phyloP scores from a whole-genome alignment of 2,797 vertebrate genomes.

The Pseudochirops corinnae region DNA sequence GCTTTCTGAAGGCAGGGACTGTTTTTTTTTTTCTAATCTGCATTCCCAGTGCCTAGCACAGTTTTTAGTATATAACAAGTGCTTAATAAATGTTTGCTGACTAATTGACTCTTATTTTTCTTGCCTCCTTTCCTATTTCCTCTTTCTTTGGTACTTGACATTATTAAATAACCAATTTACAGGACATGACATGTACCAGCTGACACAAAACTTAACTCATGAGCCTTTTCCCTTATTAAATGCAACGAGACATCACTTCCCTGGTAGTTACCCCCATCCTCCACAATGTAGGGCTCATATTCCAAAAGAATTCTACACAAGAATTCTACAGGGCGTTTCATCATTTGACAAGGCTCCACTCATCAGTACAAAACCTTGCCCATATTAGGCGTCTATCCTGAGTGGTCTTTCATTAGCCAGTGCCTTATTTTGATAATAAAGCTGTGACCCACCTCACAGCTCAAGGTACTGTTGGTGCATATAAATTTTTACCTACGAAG shows the following conservation, averaged over 20 bases:
- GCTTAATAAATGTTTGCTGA: neutral
- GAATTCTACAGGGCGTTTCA: neutral
- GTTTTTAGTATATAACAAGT: neutral
- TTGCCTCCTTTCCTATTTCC: neutral
- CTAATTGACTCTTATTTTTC: neutral
- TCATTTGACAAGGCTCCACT: neutral
- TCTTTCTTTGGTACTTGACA: neutral
- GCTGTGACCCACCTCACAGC: neutral
- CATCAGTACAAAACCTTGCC: neutral
- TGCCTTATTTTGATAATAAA: neutral
- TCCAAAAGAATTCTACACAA: neutral
- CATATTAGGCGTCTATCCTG: neutral
- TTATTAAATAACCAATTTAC: neutral
- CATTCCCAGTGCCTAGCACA: neutral
- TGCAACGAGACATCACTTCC: neutral
- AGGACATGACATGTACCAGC: neutral
- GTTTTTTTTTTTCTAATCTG: neutral
- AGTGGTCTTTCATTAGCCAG: neutral
- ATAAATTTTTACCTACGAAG: neutral
- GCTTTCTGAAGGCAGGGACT: neutral
- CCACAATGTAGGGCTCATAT: neutral
- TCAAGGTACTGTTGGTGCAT: neutral
- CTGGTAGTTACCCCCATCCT: neutral
- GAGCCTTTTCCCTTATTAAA: neutral
- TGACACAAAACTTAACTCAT: neutral